Evolutionary conservation across 2,888 invertebrate species (phyloP).

Genomic region (Halocaridina rubra): DNA sequence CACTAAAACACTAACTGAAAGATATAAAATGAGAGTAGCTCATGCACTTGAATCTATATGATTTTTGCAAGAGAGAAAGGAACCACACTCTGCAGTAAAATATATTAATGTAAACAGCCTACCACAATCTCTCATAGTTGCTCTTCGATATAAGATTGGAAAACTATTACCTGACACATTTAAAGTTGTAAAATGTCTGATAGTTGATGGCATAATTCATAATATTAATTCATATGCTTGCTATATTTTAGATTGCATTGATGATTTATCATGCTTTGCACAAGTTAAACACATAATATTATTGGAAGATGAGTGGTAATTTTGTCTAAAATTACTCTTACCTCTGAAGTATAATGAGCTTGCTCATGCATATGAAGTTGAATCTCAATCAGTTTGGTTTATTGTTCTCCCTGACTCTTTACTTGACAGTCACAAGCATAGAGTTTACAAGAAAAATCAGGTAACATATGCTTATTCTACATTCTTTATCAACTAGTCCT

Average conservation of each 20-base stretch:
- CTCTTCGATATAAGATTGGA: not conserved
- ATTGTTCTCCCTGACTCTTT: not conserved
- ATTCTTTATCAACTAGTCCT: not conserved
- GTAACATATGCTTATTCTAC: not conserved
- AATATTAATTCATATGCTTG: not conserved
- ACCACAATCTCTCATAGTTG: not conserved
- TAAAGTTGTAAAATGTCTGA: not conserved
- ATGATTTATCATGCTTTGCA: not conserved
- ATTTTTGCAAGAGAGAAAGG: not conserved
- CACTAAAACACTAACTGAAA: not conserved
- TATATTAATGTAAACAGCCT: not conserved
- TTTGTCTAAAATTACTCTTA: not conserved
- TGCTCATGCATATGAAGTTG: not conserved
- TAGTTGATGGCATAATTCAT: not conserved
- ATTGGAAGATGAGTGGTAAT: not conserved
- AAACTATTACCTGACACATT: not conserved
- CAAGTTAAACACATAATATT: not conserved
- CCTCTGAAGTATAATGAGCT: not conserved
- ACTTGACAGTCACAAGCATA: not conserved
- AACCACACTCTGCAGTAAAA: not conserved
- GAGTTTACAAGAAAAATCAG: not conserved
- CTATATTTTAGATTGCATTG: not conserved
- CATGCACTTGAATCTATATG: not conserved
- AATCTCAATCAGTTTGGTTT: not conserved
- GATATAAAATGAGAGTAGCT: not conserved